phyloP scores from a whole-genome alignment of 2,888 invertebrate genomes.

The Pristionchus mayeri region DNA sequence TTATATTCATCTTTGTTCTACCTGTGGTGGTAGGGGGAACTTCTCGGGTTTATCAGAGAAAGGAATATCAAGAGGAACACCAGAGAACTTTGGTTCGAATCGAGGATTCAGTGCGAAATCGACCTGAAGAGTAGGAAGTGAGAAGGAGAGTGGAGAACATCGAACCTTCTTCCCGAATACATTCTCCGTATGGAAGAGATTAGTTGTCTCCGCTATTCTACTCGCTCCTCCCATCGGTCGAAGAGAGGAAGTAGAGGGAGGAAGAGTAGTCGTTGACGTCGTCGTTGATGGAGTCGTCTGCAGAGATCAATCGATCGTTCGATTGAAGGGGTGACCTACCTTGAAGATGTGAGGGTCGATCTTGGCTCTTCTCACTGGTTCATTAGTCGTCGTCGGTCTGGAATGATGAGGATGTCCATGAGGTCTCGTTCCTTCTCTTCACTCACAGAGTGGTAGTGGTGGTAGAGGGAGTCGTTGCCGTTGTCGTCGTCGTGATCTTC shows the following conservation, averaged over 20 bases:
- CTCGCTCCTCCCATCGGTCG: slow-evolving; percentile 12
- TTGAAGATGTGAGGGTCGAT: slow-evolving; percentile 44
- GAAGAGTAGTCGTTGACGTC: not conserved
- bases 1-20: not conserved
- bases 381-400: slow-evolving; percentile 21
- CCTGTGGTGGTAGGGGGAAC: slow-evolving; percentile 41
- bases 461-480: not conserved
- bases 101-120: slow-evolving; percentile 38
- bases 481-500: not conserved
- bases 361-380: slow-evolving; percentile 6
- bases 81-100: slow-evolving; percentile 12
- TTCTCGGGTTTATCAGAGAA: not conserved
- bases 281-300: slow-evolving; percentile 29
- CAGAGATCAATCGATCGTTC: too few species aligned
- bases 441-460: slow-evolving; percentile 24
- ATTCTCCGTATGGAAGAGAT: slow-evolving; percentile 18
- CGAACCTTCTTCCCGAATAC: slow-evolving; percentile 6
- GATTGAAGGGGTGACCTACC: not conserved
- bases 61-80: not conserved
- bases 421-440: not conserved
- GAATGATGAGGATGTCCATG: not conserved
- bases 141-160: not conserved
- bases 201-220: slow-evolving; percentile 26
- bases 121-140: not conserved
- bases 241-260: not conserved